phyloP scores from a whole-genome alignment of 2,797 vertebrate species.

The Trachurus trachurus region DNA sequence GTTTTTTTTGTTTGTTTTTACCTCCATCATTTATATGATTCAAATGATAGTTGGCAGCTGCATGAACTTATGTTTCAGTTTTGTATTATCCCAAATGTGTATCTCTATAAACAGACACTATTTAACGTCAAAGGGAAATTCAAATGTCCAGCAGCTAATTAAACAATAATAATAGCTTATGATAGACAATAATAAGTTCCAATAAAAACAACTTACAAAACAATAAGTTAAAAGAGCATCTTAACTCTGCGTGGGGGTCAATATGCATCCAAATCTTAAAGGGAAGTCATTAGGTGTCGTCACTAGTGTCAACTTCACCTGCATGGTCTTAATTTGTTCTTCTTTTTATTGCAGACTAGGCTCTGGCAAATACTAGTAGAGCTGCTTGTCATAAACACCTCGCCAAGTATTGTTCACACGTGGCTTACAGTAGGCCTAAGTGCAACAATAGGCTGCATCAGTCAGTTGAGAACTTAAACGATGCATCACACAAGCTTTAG shows the following conservation, averaged over 20 bases:
- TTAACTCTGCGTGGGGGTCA: neutral
- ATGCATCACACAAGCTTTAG: conserved; percentile 12
- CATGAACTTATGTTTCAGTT: neutral
- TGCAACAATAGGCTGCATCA: conserved; percentile 19
- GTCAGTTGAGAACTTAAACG: neutral
- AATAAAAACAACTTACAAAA: too few species aligned
- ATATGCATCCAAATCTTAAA: neutral
- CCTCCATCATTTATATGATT: neutral
- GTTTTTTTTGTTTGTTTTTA: too few species aligned
- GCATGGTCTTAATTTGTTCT: conserved; percentile 2
- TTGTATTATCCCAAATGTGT: neutral
- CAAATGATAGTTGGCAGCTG: neutral
- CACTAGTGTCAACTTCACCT: conserved; percentile 3
- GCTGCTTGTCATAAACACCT: conserved; percentile 20
- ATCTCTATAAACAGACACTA: neutral
- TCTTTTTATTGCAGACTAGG: conserved; percentile 14
- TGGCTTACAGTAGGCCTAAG: conserved; percentile 19
- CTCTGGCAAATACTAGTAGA: neutral
- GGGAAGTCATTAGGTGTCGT: neutral
- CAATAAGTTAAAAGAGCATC: too few species aligned
- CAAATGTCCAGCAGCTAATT: too few species aligned
- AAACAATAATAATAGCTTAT: too few species aligned
- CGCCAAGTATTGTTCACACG: conserved; percentile 1
- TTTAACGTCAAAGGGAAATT: too few species aligned
- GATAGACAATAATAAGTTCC: too few species aligned